Conservation (phyloP, 35 echinoderm and acorn worm genomes). For the Lytechinus variegatus region DNA sequence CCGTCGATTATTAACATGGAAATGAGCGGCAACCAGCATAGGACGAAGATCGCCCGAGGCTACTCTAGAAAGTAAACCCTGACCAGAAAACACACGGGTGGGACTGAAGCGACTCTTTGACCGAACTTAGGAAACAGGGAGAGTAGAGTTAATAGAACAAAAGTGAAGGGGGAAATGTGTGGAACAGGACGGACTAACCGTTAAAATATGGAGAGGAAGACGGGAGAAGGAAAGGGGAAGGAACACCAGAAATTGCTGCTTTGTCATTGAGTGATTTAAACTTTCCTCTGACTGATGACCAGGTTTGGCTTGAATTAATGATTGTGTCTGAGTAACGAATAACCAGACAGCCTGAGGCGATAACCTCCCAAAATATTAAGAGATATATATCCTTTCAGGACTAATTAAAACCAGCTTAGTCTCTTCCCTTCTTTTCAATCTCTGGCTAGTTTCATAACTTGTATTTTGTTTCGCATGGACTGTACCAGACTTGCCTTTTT, state of each 20-base stretch:
- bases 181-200: background rate
- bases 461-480: background rate
- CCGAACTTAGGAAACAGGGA: background rate
- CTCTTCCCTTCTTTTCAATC: background rate
- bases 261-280: conserved; percentile 14
- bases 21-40: background rate
- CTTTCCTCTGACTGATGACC: background rate
- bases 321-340: background rate
- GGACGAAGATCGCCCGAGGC: background rate
- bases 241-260: conserved; percentile 17
- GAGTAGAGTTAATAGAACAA: background rate
- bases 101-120: background rate
- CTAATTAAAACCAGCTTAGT: conserved; percentile 12
- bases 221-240: background rate
- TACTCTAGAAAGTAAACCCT: background rate
- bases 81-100: background rate
- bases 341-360: conserved; percentile 7
- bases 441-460: background rate
- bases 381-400: conserved; percentile 3
- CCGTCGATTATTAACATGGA: background rate
- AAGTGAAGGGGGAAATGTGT: background rate
- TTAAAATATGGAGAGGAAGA: background rate
- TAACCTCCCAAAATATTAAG: conserved; percentile 19
- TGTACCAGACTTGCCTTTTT: background rate
- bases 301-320: conserved; percentile 6